Conservation (phyloP, 2,113 vertebrate genomes). For the Hypomesus transpacificus region DNA sequence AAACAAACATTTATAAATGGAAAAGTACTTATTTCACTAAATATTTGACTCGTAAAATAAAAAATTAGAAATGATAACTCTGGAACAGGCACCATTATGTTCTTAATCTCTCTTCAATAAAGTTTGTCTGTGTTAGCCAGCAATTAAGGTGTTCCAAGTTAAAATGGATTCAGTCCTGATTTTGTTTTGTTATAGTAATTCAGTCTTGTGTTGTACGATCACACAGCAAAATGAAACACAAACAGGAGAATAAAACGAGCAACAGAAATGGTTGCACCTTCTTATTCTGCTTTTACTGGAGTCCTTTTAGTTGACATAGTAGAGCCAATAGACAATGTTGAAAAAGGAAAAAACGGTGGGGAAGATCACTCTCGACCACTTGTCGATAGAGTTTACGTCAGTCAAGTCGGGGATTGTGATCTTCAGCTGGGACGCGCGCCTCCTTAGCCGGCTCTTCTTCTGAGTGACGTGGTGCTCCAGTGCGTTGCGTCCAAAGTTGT, state of each 20-base stretch:
- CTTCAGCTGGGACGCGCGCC: constrained; percentile 93
- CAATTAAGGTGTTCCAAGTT: constrained; percentile 85
- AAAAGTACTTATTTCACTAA: constrained; percentile 43
- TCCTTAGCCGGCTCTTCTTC: constrained; percentile 92
- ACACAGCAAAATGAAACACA: constrained; percentile 50
- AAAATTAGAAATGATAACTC: constrained; percentile 44
- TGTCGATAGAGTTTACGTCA: constrained; percentile 98
- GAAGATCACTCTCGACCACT: constrained; percentile 98
- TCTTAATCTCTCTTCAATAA: constrained; percentile 58
- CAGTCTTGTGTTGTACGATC: constrained; percentile 83
- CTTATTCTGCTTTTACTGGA: constrained; percentile 61
- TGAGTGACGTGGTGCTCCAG: constrained; percentile 92
- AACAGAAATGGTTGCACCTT: constrained; percentile 29
- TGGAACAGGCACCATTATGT: constrained; percentile 68
- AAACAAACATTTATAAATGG: constrained; percentile 40
- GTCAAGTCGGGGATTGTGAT: constrained; percentile 97
- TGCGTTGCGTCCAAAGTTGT: constrained; percentile 89
- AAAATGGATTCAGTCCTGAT: constrained; percentile 78
- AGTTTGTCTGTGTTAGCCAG: constrained; percentile 75
- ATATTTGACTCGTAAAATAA: constrained; percentile 31
- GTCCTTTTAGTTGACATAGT: constrained; percentile 90
- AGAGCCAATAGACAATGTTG: constrained; percentile 98
- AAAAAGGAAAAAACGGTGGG: constrained; percentile 98
- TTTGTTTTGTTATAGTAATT: constrained; percentile 65
- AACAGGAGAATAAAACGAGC: constrained; percentile 27